Base-by-base conservation (phyloP, 1,140 invertebrate species). In the Drosophila sucinea region DNA sequence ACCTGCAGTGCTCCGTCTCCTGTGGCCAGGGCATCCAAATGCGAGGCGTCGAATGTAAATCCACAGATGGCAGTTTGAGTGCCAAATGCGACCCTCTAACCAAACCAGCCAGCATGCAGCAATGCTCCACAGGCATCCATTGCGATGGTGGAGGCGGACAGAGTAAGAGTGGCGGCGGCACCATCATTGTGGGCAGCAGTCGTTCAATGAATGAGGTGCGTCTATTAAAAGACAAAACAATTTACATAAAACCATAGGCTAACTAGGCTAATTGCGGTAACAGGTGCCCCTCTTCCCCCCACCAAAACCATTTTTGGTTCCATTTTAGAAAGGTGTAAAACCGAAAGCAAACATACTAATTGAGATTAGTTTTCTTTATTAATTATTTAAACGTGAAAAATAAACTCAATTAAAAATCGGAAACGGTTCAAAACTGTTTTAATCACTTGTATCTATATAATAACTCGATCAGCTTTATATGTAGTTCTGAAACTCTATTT, bases 1-100 rank as follows among this genome's bases (percentile, higher is more conserved):
- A n/a, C 33, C 29, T 44, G 32, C 74, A 98, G 97, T 98, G 97
- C 90, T 97, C 97, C n/a, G 95, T 95, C 6, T 95, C 95, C 1
- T 98, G 97, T 85, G 97, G 97, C 3, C 95, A 94, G 91, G 97
- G 97, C 0, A 93, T 96, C n/a, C 96, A 97, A 92, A 96, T 95
- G 3, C 93, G 97, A 30, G 95, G 94, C 23, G 96, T 98, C n/a
- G 95, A 96, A 84, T 98, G 97, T 91, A 93, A 95, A 81, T 93
- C 93, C 73, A 74, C 79, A 10, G 81, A 92, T 64, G 87, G 91
- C 55, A 90, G 79, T 82, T 90, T 90, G 62, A 92, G 90, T 77
- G 84, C 74, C 92, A 85, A 93, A 65, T 95, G 94, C 74, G 93
- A 94, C 71, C 93, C 93, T 1, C 76, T 90, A 5, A 91, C 90